Evolutionary conservation across 2,113 vertebrate genomes (phyloP), one percentile per base, ranked within the genome.

Genomic region (Acrocephalus kingi): DNA sequence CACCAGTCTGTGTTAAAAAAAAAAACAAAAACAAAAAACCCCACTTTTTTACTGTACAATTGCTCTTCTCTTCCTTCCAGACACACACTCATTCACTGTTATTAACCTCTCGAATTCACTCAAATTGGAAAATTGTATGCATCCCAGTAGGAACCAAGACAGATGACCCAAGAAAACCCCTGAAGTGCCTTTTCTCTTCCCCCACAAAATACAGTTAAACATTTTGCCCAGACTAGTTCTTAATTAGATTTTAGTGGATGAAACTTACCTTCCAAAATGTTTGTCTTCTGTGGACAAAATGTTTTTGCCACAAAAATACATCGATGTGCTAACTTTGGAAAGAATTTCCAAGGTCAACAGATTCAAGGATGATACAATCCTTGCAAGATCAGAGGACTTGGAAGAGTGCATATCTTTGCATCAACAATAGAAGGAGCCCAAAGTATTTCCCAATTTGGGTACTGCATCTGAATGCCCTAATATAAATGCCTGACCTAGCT

Each of bases 341-440:
- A 84, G 15, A 62, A 62, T 73, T 48, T 61, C 41, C 48, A 64
- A 55, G 2, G 13, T 64, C 13, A 22, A 46, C 4, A 46, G 15
- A 51, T 76, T 80, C 22, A 67, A 76, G 31, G 22, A 24, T 15
- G 8, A 55, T 63, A 25, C 11, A 63, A 4, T 19, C 15, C 13
- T 46, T 73, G 39, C 15, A 61, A 73, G 73, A 73, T 31, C 15
- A 13, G 18, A 46, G 1, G 3, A 35, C 13, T 54, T 77, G 39
- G 19, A 87, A 55, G 33, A 59, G 3, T 11, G 2, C 10, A 52
- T 8, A 41, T 49, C 17, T 89, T 83, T 74, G 6, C 45, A 52
- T 31, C 0, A 0, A 39, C 7, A 64, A 62, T 1, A 64, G 7
- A 46, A 3, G 20, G 20, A 84, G 12, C 23, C 11, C 10, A 69